Evolutionary conservation across 2,888 invertebrate genomes (phyloP).

Genomic region (Maniola hyperantus): DNA sequence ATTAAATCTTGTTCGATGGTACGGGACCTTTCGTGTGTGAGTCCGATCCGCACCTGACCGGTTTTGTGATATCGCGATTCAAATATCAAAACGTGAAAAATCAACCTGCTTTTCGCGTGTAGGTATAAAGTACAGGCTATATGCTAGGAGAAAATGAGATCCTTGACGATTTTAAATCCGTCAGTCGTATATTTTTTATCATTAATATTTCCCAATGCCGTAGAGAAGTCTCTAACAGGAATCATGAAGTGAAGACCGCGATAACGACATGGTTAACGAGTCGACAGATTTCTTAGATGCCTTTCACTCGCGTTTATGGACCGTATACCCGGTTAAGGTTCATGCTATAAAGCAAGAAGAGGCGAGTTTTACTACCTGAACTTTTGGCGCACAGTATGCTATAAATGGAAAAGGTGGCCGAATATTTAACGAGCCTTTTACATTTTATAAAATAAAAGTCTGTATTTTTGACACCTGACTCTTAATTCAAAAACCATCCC

Average conservation of each 20-base stretch:
- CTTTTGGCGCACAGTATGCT: slow-evolving; percentile 10
- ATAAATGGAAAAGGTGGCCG: slow-evolving; percentile 11
- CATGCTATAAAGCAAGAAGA: slow-evolving; percentile 22
- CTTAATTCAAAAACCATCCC: background rate
- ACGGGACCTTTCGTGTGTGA: too few relatives aligned
- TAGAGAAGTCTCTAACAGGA: background rate
- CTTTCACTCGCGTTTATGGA: slow-evolving; percentile 46
- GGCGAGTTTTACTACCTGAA: slow-evolving; percentile 19
- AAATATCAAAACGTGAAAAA: too few relatives aligned
- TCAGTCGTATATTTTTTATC: slow-evolving; percentile 1
- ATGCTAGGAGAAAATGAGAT: background rate
- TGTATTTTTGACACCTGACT: background rate
- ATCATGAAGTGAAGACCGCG: slow-evolving; percentile 12
- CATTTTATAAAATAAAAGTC: background rate
- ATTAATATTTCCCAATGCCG: background rate
- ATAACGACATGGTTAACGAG: slow-evolving; percentile 40
- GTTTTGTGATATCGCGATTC: too few relatives aligned
- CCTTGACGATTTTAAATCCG: background rate
- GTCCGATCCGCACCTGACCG: too few relatives aligned
- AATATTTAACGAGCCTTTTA: background rate
- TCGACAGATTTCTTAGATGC: slow-evolving; percentile 38
- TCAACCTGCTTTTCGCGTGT: too few relatives aligned
- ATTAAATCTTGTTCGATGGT: too few relatives aligned
- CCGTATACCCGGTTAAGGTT: slow-evolving; percentile 24
- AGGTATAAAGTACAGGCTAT: background rate